Conservation (phyloP, 2,113 vertebrate species). For the Larimichthys polyactis region DNA sequence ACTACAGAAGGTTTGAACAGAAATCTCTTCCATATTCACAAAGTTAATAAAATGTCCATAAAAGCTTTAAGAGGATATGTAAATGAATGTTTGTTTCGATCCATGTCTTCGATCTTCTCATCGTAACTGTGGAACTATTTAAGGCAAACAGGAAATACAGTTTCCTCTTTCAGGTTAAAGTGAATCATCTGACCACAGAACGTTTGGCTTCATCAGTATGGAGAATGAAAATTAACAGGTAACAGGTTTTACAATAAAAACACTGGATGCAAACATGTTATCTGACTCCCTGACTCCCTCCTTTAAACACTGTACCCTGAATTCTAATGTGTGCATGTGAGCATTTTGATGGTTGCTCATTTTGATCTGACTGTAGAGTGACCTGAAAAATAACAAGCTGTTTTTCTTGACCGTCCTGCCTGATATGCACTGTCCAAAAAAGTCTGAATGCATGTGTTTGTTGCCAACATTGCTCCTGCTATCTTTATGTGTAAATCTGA, state of each 20-base stretch:
- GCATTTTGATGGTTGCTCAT: background rate
- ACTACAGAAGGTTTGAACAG: too few species aligned
- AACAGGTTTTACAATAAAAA: background rate
- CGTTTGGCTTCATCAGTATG: background rate
- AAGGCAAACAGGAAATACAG: too few species aligned
- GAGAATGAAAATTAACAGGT: background rate
- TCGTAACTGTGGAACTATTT: too few species aligned
- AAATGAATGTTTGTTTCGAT: background rate
- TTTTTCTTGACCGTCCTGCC: too few species aligned
- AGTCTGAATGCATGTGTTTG: too few species aligned
- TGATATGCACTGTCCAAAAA: too few species aligned
- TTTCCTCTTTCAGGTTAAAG: too few species aligned
- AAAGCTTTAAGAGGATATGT: background rate
- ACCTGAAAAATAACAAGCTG: too few species aligned
- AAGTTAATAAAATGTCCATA: background rate
- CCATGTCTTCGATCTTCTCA: too few species aligned
- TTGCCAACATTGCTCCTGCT: too few species aligned
- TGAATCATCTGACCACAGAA: background rate
- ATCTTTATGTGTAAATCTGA: too few species aligned
- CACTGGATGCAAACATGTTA: background rate
- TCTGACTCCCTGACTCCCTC: background rate
- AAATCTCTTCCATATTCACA: background rate
- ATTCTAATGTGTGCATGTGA: background rate
- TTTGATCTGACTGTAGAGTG: background rate
- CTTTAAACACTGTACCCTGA: background rate